Conservation (phyloP, 2,888 invertebrate genomes). For the Tanytarsus gracilentus region DNA sequence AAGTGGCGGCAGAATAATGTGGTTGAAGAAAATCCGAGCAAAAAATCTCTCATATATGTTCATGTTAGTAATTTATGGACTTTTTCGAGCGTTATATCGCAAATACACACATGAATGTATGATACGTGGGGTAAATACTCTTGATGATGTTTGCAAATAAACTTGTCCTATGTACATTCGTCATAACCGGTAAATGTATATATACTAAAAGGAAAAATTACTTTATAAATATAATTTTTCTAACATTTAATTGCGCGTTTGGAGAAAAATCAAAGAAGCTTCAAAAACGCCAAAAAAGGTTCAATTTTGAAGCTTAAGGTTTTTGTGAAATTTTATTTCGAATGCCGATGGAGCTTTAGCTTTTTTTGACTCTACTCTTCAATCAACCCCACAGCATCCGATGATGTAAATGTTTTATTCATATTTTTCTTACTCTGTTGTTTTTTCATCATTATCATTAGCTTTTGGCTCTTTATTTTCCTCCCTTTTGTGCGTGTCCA, state of each 20-base stretch:
- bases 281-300: too few species aligned
- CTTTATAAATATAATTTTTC: too few species aligned
- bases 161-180: neutral
- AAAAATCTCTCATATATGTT: neutral
- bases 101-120: neutral
- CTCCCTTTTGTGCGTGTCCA: neutral
- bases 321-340: too few species aligned
- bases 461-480: neutral
- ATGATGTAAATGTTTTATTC: too few species aligned
- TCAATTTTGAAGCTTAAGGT: too few species aligned
- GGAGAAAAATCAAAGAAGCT: too few species aligned
- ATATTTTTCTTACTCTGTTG: neutral
- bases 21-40: neutral
- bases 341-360: too few species aligned
- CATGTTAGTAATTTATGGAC: slow-evolving; percentile 16
- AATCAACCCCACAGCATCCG: too few species aligned
- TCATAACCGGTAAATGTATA: neutral
- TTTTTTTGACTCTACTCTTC: too few species aligned
- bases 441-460: neutral
- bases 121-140: neutral
- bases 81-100: neutral
- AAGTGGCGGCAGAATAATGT: neutral
- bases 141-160: neutral
- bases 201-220: too few species aligned
- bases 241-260: too few species aligned